Conservation (phyloP, 2,797 vertebrate genomes). For the Protosalanx chinensis region DNA sequence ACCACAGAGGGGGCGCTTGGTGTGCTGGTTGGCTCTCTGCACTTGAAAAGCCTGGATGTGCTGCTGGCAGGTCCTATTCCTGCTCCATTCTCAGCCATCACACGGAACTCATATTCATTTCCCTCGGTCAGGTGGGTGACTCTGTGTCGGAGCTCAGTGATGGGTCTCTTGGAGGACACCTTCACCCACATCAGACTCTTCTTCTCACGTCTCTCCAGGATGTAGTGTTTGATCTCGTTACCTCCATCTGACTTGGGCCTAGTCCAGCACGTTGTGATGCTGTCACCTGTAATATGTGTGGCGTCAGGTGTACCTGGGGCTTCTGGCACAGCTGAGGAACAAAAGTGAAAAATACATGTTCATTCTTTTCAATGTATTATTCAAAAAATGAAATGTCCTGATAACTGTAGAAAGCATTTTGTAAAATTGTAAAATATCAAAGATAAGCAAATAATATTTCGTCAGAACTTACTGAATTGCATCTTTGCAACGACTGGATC, state of each 20-base stretch:
- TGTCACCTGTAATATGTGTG: conserved; percentile 89
- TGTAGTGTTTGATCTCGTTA: conserved; percentile 95
- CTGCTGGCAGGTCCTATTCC: conserved; percentile 89
- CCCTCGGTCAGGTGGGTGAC: conserved; percentile 90
- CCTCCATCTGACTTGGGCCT: conserved; percentile 92
- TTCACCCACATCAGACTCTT: conserved; percentile 96
- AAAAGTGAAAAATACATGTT: conserved; percentile 4
- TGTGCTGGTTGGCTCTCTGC: conserved; percentile 90
- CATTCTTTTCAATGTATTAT: background rate
- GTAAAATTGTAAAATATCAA: background rate
- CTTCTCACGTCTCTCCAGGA: conserved; percentile 96
- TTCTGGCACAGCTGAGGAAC: conserved; percentile 85
- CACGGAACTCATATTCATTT: conserved; percentile 97
- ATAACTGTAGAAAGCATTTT: background rate
- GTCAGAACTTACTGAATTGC: conserved; percentile 89
- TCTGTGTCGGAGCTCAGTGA: conserved; percentile 89
- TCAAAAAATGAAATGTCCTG: background rate
- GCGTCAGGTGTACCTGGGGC: conserved; percentile 93
- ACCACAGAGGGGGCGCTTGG: conserved; percentile 88
- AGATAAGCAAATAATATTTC: background rate
- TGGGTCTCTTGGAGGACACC: conserved; percentile 91
- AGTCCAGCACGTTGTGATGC: conserved; percentile 92
- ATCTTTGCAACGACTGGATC: conserved; percentile 89
- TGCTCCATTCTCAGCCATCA: conserved; percentile 96
- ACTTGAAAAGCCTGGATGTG: conserved; percentile 93